Evolutionary conservation across 2,797 vertebrate species (phyloP).

Genomic region (Corythornis leucogaster): DNA sequence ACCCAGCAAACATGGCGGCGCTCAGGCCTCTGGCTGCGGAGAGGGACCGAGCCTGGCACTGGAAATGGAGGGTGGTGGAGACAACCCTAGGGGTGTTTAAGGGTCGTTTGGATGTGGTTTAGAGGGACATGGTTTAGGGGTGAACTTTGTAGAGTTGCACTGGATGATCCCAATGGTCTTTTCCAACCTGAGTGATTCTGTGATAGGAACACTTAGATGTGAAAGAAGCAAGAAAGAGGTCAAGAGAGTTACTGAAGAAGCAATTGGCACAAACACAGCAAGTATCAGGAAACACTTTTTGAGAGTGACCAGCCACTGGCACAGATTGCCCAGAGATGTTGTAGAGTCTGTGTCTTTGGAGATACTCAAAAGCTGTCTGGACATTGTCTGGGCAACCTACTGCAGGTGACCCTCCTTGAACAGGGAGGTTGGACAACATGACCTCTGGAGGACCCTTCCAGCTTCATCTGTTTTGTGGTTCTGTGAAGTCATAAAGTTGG

Average conservation of each 20-base stretch:
- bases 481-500: neutral
- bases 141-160: too few relatives aligned
- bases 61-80: too few relatives aligned
- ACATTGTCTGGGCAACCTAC: neutral
- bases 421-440: neutral
- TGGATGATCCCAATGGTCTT: too few relatives aligned
- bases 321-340: neutral
- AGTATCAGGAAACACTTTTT: neutral
- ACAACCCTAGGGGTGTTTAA: too few relatives aligned
- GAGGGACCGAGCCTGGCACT: too few relatives aligned
- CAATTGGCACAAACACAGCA: neutral
- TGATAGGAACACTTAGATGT: too few relatives aligned
- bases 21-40: too few relatives aligned
- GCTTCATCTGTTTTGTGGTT: neutral
- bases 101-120: too few relatives aligned
- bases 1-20: too few relatives aligned
- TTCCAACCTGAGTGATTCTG: too few relatives aligned
- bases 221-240: neutral
- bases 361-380: neutral
- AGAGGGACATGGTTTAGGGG: too few relatives aligned
- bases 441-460: neutral
- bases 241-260: neutral
- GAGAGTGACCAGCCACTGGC: neutral
- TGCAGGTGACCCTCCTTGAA: neutral
- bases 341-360: neutral